A percentile compares a stretch with the other conserved stretches of the same genome.
These are phyloP conservation scores for Drosophila anceps DNA, from an alignment of 2,888 invertebrate species.

Conservation along the genomic window DNA sequence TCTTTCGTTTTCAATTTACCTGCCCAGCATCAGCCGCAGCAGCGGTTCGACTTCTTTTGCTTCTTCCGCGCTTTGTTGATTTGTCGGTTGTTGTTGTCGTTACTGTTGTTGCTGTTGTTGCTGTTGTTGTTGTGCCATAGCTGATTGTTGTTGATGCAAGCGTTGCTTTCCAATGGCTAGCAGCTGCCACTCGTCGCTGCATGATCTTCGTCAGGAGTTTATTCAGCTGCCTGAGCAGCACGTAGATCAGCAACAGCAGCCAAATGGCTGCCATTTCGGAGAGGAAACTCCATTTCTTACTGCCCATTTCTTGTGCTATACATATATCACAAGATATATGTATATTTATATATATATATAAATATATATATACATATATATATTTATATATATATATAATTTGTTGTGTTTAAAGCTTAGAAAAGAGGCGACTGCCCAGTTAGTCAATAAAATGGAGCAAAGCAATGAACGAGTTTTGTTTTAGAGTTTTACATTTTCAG, in stretches of 20 bases:
- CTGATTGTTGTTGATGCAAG: not conserved
- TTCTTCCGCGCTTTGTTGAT: slow-evolving; percentile 2
- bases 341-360: slow-evolving; percentile 1
- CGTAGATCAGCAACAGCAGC: slow-evolving; percentile 34
- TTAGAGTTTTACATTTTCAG: slow-evolving; percentile 34
- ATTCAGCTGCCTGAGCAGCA: slow-evolving; percentile 35
- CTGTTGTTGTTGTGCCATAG: not conserved
- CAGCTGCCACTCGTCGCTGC: not conserved
- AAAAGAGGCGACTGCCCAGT: slow-evolving; percentile 9
- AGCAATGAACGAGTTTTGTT: not conserved
- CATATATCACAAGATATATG: not conserved
- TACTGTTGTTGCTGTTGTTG: not conserved
- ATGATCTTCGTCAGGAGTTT: slow-evolving; percentile 1
- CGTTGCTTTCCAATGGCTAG: not conserved
- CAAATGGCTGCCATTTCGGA: slow-evolving; percentile 34
- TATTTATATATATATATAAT: slow-evolving; percentile 2
- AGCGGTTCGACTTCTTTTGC: not conserved
- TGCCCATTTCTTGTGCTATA: slow-evolving; percentile 5
- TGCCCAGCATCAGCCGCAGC: slow-evolving; percentile 33
- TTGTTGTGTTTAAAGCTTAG: not conserved
- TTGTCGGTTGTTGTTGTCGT: slow-evolving; percentile 10
- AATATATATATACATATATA: not conserved
- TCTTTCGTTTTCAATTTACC: slow-evolving; percentile 70
- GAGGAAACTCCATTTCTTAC: slow-evolving; percentile 10
- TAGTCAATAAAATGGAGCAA: not conserved